Base-by-base conservation (phyloP, 2,888 invertebrate genomes). In the Ochlodes sylvanus region DNA sequence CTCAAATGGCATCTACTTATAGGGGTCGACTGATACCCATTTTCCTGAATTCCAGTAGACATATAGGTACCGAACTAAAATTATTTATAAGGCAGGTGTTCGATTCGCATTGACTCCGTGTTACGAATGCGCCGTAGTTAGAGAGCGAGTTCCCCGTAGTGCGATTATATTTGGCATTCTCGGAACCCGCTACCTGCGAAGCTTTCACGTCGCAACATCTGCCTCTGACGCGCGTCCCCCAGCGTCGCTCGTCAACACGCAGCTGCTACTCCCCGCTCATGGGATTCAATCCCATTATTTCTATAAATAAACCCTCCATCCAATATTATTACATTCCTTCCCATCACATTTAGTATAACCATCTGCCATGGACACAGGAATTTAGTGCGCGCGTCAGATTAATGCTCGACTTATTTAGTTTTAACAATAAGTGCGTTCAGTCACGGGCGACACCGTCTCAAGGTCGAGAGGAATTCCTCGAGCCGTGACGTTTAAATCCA, bases 111-210 rank as follows among this genome's bases (percentile, higher is more conserved):
- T 44, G 54, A 14, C 55, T 38, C 75, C 71, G 80, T 83, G 81
- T 82, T 77, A 80, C 9, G 27, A 83, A 80, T 81, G 82, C 77
- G 80, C 83, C 60, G 55, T 63, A 42, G 32, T 52, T 15, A 85
- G 85, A 88, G 87, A 87, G 86, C 83, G 84, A 85, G 82, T 92
- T 92, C 89, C 83, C 77, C 83, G 90, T 89, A 90, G 76, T 78
- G 82, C 86, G 88, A 91, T 90, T 92, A 91, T 90, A 92, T 92
- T 93, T 87, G 91, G 88, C 84, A 84, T 93, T 92, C 92, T 88
- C 76, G 78, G 92, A 92, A 92, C 81, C 85, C 83, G 86, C 82
- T 92, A 92, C 92, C 92, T 91, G 90, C 86, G 85, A 70, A 69
- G 78, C 78, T 78, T 77, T 77, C 77, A 77, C 92, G 89, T 88